These are phyloP conservation scores for Erethizon dorsatum DNA, from an alignment of 2,797 vertebrate species.

Conservation along the genomic window DNA sequence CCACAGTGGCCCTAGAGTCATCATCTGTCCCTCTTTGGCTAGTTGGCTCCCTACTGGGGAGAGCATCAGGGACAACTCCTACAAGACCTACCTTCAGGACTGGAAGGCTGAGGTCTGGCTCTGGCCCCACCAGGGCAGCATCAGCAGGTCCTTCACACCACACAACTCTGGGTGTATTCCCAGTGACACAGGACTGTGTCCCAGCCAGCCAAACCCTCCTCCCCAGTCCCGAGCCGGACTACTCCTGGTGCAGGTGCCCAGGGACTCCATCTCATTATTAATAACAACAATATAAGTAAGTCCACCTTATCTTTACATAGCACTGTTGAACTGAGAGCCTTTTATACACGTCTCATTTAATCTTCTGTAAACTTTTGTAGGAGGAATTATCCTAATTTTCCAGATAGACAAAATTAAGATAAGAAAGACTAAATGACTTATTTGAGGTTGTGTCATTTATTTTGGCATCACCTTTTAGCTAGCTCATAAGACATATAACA, in stretches of 20 bases:
- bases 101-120: not conserved
- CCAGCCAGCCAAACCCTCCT: not conserved
- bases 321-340: not conserved
- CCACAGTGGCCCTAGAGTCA: not conserved
- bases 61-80: not conserved
- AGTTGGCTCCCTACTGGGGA: not conserved
- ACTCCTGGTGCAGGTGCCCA: not conserved
- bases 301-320: not conserved
- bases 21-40: not conserved
- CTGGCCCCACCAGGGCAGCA: not conserved
- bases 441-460: not conserved
- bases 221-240: not conserved
- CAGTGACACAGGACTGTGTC: not conserved
- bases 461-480: not conserved
- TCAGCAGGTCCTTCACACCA: not conserved
- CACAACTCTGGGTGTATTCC: not conserved
- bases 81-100: not conserved
- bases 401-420: not conserved
- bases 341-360: not conserved
- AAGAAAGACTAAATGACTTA: not conserved
- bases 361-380: constrained; percentile 21
- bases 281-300: not conserved
- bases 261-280: not conserved
- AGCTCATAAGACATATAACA: not conserved
- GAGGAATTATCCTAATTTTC: not conserved